Evolutionary conservation across 2,797 vertebrate genomes (phyloP).

Genomic region (Syndactyla subalaris): DNA sequence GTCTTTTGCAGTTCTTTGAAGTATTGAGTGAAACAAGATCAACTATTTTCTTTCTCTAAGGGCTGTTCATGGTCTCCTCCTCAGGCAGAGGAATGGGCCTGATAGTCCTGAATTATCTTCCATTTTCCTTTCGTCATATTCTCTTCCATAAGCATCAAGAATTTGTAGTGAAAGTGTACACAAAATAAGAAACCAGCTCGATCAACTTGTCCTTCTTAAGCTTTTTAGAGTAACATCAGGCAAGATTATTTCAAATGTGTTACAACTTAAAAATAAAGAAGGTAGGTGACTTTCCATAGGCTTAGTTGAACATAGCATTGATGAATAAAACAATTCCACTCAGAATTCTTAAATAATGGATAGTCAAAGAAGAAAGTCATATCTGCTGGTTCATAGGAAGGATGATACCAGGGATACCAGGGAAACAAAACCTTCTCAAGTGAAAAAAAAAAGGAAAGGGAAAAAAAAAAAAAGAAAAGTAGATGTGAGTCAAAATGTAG

Average conservation of each 20-base stretch:
- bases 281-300: neutral
- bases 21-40: neutral
- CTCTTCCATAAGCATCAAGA: neutral
- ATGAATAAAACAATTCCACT: neutral
- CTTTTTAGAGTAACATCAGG: neutral
- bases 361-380: neutral
- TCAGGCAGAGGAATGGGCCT: neutral
- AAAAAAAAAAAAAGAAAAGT: neutral
- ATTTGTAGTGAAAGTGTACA: neutral
- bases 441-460: neutral
- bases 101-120: neutral
- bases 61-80: neutral
- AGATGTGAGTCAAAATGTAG: fast-evolving
- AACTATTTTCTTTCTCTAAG: neutral
- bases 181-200: neutral
- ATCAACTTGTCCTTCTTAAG: neutral
- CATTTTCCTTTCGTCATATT: neutral
- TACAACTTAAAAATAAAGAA: neutral
- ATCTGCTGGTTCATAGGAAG: neutral
- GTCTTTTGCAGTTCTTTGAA: conserved; percentile 46
- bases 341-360: neutral
- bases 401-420: neutral
- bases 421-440: neutral
- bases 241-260: neutral
- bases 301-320: neutral